Evolutionary conservation across 2,888 invertebrate genomes (phyloP).

Genomic region (Leucoptera coffeella): DNA sequence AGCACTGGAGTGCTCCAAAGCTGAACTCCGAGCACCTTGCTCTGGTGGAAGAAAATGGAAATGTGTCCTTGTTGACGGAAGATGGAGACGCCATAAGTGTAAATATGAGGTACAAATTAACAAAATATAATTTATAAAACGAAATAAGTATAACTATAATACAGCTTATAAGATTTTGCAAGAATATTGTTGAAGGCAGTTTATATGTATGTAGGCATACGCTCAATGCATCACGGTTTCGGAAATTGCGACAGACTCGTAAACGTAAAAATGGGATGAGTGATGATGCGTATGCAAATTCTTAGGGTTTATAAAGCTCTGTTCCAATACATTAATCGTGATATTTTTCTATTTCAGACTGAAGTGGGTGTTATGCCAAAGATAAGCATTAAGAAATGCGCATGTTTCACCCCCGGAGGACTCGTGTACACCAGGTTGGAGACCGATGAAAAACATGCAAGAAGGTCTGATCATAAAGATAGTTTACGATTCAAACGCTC

Average conservation of each 20-base stretch:
- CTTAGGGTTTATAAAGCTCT: too few species aligned
- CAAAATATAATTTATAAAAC: conserved; percentile 2
- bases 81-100: conserved; percentile 88
- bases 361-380: conserved; percentile 35
- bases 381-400: conserved; percentile 64
- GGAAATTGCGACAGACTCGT: too few species aligned
- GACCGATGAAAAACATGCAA: conserved; percentile 46
- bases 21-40: conserved; percentile 77
- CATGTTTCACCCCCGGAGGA: conserved; percentile 76
- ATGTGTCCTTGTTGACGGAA: conserved; percentile 70
- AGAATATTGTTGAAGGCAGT: too few species aligned
- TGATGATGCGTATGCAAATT: too few species aligned
- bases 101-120: conserved; percentile 58
- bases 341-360: conserved; percentile 42
- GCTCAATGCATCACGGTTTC: too few species aligned
- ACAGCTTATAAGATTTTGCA: too few species aligned
- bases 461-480: conserved; percentile 29
- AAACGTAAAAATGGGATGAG: too few species aligned
- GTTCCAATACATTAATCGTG: too few species aligned
- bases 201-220: too few species aligned
- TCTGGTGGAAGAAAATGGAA: conserved; percentile 78
- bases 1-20: conserved; percentile 75
- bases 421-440: conserved; percentile 71
- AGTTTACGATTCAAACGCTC: conserved; percentile 27
- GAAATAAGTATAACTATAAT: conserved; percentile 1